Conservation (phyloP, 2,113 vertebrate genomes). For the Mungos mungo region DNA sequence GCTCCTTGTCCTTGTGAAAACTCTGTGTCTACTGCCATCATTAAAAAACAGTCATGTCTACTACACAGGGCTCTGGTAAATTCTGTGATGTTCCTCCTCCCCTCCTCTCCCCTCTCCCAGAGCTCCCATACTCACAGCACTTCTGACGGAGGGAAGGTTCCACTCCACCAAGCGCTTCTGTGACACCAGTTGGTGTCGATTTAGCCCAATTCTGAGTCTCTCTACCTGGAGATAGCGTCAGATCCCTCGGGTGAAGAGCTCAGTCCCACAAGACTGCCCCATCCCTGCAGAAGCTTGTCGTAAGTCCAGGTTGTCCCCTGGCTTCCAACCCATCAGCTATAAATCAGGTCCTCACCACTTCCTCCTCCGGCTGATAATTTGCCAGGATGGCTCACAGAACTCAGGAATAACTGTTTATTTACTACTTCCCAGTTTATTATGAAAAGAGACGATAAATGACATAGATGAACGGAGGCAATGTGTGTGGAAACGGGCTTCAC, state of each 20-base stretch:
- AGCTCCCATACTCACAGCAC: background rate
- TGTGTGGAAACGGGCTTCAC: background rate
- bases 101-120: background rate
- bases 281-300: background rate
- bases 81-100: background rate
- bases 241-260: background rate
- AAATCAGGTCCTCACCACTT: background rate
- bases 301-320: background rate
- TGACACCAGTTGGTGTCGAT: background rate
- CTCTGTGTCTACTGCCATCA: background rate
- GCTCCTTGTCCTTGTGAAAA: constrained; percentile 36
- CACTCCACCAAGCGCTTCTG: background rate
- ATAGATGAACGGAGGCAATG: background rate
- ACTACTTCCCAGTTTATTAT: background rate
- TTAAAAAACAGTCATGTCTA: constrained; percentile 26
- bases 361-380: background rate
- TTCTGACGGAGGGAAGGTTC: background rate
- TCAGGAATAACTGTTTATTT: background rate
- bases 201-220: background rate
- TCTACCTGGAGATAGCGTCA: background rate
- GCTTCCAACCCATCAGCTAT: background rate
- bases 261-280: background rate
- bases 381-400: background rate
- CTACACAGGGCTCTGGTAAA: background rate
- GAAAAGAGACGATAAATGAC: background rate